Evolutionary conservation across 2,113 vertebrate genomes (phyloP).

Genomic region (Grammomys surdaster): DNA sequence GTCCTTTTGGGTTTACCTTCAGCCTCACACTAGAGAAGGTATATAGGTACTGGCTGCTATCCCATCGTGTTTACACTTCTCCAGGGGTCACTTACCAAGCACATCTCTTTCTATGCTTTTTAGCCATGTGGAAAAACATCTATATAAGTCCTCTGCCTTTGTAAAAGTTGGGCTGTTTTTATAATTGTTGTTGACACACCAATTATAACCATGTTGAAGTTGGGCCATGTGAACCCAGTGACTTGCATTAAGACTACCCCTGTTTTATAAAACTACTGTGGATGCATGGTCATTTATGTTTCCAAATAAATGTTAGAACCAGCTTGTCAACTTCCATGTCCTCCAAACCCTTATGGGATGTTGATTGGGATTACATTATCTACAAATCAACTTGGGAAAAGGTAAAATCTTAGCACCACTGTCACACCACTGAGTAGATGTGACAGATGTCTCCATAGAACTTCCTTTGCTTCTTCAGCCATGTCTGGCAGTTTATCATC

Average conservation of each 20-base stretch:
- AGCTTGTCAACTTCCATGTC: neutral
- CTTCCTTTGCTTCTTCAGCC: constrained; percentile 26
- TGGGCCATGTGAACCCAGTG: neutral
- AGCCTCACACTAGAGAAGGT: neutral
- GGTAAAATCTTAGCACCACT: neutral
- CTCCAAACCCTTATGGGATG: neutral
- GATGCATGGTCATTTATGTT: neutral
- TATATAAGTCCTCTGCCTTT: constrained; percentile 5
- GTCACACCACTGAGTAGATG: neutral
- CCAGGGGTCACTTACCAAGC: neutral
- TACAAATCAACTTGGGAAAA: constrained; percentile 7
- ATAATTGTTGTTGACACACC: neutral
- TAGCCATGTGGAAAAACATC: constrained; percentile 20
- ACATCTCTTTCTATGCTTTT: neutral
- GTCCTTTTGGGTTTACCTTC: neutral
- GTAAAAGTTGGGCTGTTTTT: neutral
- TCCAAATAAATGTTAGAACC: constrained; percentile 13
- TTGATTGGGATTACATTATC: constrained; percentile 25
- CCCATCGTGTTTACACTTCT: neutral
- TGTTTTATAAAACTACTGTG: constrained; percentile 35
- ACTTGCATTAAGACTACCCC: no score
- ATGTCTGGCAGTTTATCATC: neutral
- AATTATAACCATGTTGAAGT: neutral
- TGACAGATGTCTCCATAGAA: neutral
- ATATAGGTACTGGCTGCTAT: neutral